Evolutionary conservation across 1,140 invertebrate species (phyloP).

Genomic region (Drosophila dunni): DNA sequence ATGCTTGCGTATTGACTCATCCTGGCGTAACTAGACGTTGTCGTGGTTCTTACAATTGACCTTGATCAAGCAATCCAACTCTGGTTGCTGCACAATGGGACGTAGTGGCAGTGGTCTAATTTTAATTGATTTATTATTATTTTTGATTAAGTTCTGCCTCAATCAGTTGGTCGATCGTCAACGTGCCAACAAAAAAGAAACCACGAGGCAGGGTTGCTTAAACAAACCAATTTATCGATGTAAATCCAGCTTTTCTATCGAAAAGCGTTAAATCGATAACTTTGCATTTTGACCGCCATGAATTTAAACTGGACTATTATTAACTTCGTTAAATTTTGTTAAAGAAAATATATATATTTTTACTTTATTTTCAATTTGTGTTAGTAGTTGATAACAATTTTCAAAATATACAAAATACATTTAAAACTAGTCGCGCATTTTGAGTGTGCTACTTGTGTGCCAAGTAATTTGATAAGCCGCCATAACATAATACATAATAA

Average conservation of each 20-base stretch:
- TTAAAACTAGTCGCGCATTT: conserved; percentile 63
- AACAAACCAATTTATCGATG: conserved; percentile 20
- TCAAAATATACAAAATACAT: conserved; percentile 41
- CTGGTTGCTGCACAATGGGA: conserved; percentile 48
- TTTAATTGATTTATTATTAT: conserved; percentile 59
- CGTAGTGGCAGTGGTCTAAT: conserved; percentile 41
- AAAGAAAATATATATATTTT: conserved; percentile 70
- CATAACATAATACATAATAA: conserved; percentile 76
- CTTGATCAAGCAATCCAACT: conserved; percentile 54
- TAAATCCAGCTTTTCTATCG: conserved; percentile 15
- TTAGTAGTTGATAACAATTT: conserved; percentile 77
- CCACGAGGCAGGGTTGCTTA: conserved; percentile 23
- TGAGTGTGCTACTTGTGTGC: conserved; percentile 49
- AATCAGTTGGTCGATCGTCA: conserved; percentile 49
- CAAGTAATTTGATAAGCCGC: conserved; percentile 65
- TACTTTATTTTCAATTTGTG: conserved; percentile 58
- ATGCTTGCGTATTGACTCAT: conserved; percentile 81
- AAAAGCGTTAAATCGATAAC: conserved; percentile 8
- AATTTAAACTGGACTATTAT: background rate
- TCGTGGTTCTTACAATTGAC: conserved; percentile 49
- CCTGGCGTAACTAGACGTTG: conserved; percentile 29
- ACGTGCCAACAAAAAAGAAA: conserved; percentile 55
- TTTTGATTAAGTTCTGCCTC: conserved; percentile 45
- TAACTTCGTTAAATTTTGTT: conserved; percentile 24
- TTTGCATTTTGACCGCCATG: too few species aligned